These are phyloP conservation scores for Ectemnius lituratus DNA, from an alignment of 2,888 invertebrate genomes.

Conservation along the genomic window DNA sequence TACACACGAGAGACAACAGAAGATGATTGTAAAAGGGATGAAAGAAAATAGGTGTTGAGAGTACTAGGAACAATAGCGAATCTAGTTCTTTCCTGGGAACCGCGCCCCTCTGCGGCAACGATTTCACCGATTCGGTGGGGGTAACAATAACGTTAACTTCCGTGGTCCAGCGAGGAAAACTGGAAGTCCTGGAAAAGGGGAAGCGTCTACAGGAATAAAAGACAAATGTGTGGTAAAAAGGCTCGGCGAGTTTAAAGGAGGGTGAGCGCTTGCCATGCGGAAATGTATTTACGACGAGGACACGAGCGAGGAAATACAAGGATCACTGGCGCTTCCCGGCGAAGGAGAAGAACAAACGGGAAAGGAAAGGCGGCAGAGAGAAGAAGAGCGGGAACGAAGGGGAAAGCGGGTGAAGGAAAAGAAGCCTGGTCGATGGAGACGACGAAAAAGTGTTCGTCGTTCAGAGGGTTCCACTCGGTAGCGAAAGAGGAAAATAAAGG, in stretches of 20 bases:
- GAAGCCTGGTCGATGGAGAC: conserved; percentile 43
- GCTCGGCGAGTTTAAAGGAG: conserved; percentile 45
- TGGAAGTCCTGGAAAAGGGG: too few species aligned
- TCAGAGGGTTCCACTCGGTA: conserved; percentile 11
- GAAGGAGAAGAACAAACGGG: neutral
- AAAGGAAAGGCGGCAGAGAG: conserved; percentile 20
- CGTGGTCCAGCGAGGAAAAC: too few species aligned
- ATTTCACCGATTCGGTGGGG: too few species aligned
- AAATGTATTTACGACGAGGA: conserved; percentile 50
- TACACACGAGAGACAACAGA: too few species aligned
- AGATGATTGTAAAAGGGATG: too few species aligned
- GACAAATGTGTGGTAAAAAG: conserved; percentile 38
- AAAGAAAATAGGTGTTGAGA: too few species aligned
- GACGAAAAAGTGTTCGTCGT: conserved; percentile 39
- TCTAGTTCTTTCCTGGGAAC: too few species aligned
- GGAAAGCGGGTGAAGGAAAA: conserved; percentile 11
- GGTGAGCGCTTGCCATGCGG: conserved; percentile 38
- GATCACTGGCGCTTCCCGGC: conserved; percentile 4
- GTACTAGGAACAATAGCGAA: too few species aligned
- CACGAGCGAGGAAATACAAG: conserved; percentile 32
- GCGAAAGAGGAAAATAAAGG: conserved; percentile 40
- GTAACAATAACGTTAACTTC: too few species aligned
- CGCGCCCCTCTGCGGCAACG: too few species aligned
- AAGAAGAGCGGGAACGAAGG: neutral
- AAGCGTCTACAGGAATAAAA: conserved; percentile 36